These are phyloP conservation scores for Xenus cinereus DNA, from an alignment of 2,113 vertebrate genomes.

Conservation along the genomic window DNA sequence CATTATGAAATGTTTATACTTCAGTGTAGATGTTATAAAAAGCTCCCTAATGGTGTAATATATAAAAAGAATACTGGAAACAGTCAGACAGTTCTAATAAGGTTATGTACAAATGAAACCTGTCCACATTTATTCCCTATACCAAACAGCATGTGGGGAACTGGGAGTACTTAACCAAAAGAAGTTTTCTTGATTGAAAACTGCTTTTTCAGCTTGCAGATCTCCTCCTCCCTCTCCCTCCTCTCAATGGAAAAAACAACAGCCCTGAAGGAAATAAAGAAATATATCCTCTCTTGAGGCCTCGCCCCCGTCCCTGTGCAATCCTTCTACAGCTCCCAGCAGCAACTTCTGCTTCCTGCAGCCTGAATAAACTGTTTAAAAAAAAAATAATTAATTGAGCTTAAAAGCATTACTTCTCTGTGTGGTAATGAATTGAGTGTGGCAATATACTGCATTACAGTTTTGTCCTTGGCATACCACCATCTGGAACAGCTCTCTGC, in stretches of 20 bases:
- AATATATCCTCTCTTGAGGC: conserved; percentile 66
- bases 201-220: conserved; percentile 67
- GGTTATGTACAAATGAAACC: conserved; percentile 67
- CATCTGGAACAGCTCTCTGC: conserved; percentile 56
- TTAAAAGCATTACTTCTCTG: conserved; percentile 56
- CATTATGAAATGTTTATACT: conserved; percentile 59
- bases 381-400: conserved; percentile 32
- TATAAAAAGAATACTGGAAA: conserved; percentile 56
- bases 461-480: conserved; percentile 49
- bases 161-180: conserved; percentile 63
- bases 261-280: conserved; percentile 67
- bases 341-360: conserved; percentile 62
- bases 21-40: conserved; percentile 47
- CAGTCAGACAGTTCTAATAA: conserved; percentile 60
- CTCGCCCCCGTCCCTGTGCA: conserved; percentile 39
- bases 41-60: conserved; percentile 60
- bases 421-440: conserved; percentile 64
- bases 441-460: conserved; percentile 52
- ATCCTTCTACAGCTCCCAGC: conserved; percentile 51
- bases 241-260: conserved; percentile 67
- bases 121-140: conserved; percentile 57
- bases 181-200: conserved; percentile 66
- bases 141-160: conserved; percentile 54
- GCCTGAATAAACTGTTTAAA: conserved; percentile 56
- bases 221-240: conserved; percentile 53